Evolutionary conservation across 2,797 vertebrate species (phyloP).

Genomic region (Loris lydekkerianus): DNA sequence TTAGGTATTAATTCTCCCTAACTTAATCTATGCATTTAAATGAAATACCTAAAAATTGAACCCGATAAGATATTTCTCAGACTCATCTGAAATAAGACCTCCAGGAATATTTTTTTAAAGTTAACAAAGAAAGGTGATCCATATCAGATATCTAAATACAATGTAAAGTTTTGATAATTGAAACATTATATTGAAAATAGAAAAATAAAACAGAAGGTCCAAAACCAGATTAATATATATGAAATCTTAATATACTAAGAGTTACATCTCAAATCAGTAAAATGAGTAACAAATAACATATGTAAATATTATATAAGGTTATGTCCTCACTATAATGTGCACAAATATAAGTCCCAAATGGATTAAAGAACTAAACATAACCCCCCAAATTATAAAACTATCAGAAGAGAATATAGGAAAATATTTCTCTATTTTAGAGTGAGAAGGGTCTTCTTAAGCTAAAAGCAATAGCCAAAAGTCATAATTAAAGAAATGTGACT

Average conservation of each 20-base stretch:
- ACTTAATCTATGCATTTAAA: slow-evolving; percentile 54
- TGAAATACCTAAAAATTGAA: slow-evolving; percentile 14
- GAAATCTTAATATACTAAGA: slow-evolving; percentile 41
- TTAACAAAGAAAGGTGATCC: neutral
- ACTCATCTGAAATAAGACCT: slow-evolving; percentile 47
- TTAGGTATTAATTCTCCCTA: neutral
- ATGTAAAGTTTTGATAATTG: slow-evolving; percentile 66
- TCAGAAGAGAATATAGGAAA: slow-evolving; percentile 47
- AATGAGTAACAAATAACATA: slow-evolving; percentile 34
- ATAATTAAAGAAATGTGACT: slow-evolving; percentile 51
- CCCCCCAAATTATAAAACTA: slow-evolving; percentile 31
- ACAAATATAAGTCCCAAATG: slow-evolving; percentile 47
- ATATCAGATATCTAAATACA: slow-evolving; percentile 48
- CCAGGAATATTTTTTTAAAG: slow-evolving; percentile 55
- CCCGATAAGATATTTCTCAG: slow-evolving; percentile 18
- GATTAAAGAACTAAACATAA: slow-evolving; percentile 53
- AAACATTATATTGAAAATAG: slow-evolving; percentile 61
- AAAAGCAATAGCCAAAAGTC: slow-evolving; percentile 40
- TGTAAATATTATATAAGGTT: neutral
- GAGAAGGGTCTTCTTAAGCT: neutral
- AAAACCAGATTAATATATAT: slow-evolving; percentile 43
- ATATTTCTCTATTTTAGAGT: slow-evolving; percentile 26
- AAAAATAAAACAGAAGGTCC: neutral
- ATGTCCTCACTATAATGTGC: neutral
- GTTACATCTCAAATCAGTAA: slow-evolving; percentile 59